Base-by-base conservation (phyloP, 1,140 invertebrate species). In the Eufriesea mexicana region DNA sequence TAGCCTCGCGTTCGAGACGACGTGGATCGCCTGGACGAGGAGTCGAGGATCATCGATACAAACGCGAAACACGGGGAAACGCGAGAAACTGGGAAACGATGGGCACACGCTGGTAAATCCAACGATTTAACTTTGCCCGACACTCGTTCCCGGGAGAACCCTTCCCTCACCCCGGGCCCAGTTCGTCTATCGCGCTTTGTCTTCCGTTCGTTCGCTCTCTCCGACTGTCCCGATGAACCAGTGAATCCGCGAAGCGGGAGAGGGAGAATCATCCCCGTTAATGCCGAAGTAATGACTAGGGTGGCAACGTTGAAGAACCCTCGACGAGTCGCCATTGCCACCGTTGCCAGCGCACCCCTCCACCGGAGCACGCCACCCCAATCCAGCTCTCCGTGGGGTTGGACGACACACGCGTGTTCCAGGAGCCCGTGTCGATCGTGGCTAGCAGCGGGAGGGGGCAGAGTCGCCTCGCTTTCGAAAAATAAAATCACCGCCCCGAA, bases 201-300 rank as follows among this genome's bases (percentile, higher is more conserved):
- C 35, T 35, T 5, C 25, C 5, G 18, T 54, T 9, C 5, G 42
- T 25, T n/a, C 59, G 0, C 35, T 45, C 66, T 20, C 35, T 72
- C 61, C 14, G 23, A n/a, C 54, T 79, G 66, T 72, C 81, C 83
- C 87, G 87, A 88, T 88, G 80, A 88, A 89, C 76, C 83, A 79
- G 84, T 81, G 81, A 86, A 89, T 83, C 84, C 79, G 67, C 72
- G 79, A 82, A 70, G 75, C 35, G 79, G 84, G 28, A 82, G 86
- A 87, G 87, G 74, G 78, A 86, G 86, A 89, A 93, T 92, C 91
- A 89, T 91, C 92, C 91, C 89, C 89, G 91, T 92, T 93, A 93
- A 93, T 93, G 90, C 91, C 90, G 79, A 92, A 92, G 90, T 93
- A 93, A 93, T 93, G 92, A 92, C 90, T 91, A 89, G 92, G 92